Conservation (phyloP, 2,797 vertebrate species). For the Podargus strigoides region DNA sequence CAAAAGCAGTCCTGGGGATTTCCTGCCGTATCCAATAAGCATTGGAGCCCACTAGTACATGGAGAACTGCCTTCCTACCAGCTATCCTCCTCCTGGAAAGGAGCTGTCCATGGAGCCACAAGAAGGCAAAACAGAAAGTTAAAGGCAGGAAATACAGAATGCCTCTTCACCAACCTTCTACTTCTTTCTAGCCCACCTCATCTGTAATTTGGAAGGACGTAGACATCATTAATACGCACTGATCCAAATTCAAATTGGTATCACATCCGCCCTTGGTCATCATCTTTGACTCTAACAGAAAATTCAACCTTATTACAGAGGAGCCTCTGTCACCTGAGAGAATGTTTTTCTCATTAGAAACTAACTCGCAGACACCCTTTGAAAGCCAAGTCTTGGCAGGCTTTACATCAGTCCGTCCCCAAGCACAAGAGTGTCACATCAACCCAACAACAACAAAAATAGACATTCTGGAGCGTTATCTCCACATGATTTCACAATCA, state of each 20-base stretch:
- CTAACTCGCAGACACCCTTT: not conserved
- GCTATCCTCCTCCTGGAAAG: not conserved
- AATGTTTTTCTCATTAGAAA: not conserved
- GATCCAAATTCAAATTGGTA: not conserved
- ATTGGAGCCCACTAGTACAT: accelerated
- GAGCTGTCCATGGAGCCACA: not conserved
- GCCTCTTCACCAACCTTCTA: not conserved
- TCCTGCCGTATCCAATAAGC: not conserved
- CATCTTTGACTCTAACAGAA: not conserved
- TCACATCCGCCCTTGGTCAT: not conserved
- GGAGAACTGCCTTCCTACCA: not conserved
- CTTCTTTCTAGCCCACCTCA: not conserved
- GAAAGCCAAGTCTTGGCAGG: not conserved
- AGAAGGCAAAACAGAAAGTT: not conserved
- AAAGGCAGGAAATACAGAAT: not conserved
- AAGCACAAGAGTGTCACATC: not conserved
- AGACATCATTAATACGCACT: not conserved
- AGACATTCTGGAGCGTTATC: accelerated
- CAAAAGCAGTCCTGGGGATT: not conserved
- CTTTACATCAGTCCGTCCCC: not conserved
- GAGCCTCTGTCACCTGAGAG: not conserved
- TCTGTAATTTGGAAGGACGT: not conserved
- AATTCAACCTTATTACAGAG: not conserved
- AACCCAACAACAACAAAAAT: not conserved
- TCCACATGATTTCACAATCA: not conserved